Evolutionary conservation across 2,797 vertebrate species (phyloP).

Genomic region (Xerus rutilus): DNA sequence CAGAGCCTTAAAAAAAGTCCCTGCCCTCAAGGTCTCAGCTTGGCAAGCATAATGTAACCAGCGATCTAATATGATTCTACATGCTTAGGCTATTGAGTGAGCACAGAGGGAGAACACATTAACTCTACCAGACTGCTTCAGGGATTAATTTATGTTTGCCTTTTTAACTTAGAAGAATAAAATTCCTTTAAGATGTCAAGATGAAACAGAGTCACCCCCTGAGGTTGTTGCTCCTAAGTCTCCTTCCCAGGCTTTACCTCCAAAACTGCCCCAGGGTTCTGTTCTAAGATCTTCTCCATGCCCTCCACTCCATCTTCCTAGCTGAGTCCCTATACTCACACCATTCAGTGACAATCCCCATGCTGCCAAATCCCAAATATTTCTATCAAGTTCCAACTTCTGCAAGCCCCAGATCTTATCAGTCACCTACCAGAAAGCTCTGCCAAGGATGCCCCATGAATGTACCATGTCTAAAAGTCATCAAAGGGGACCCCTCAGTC

Average conservation of each 20-base stretch:
- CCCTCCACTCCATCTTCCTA: neutral
- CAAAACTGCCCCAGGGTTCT: conserved; percentile 2
- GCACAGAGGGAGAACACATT: neutral
- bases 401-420: neutral
- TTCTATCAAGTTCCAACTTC: conserved; percentile 6
- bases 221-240: neutral
- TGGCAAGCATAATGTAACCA: neutral
- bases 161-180: conserved; percentile 47
- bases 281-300: conserved; percentile 54
- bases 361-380: neutral
- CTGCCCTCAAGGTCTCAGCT: neutral
- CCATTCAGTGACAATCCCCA: neutral
- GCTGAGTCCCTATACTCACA: neutral
- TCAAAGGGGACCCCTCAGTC: neutral
- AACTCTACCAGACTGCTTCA: neutral
- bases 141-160: neutral
- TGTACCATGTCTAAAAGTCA: neutral
- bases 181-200: conserved; percentile 53
- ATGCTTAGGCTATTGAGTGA: neutral
- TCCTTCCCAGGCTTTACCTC: neutral
- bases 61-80: neutral
- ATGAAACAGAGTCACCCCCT: conserved; percentile 42
- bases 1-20: neutral
- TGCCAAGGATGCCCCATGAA: neutral
- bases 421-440: neutral